Conservation (phyloP, 1,140 invertebrate species). For the Drosophila mojavensis region DNA sequence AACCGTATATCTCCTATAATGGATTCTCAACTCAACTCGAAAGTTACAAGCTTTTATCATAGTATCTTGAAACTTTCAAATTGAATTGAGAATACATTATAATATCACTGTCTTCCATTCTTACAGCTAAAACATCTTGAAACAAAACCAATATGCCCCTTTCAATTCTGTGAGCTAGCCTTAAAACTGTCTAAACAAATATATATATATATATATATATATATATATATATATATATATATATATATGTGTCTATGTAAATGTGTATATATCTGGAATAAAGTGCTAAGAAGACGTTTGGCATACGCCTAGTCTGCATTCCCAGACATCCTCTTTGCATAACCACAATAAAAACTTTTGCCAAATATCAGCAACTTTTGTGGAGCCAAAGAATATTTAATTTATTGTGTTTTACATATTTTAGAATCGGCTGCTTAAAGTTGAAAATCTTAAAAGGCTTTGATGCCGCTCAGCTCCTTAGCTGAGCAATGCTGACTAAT, state of each 20-base stretch:
- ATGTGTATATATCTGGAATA: background rate
- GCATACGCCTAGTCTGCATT: constrained; percentile 51
- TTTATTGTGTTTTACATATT: constrained; percentile 8
- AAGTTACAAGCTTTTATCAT: no score
- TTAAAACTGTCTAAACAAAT: constrained; percentile 6
- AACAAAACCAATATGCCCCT: no score
- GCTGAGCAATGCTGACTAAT: no score
- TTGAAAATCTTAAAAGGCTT: background rate
- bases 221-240: background rate
- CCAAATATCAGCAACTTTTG: constrained; percentile 27
- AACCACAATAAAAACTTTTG: constrained; percentile 50
- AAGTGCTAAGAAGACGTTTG: constrained; percentile 7
- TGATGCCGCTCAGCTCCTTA: background rate
- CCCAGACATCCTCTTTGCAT: constrained; percentile 41
- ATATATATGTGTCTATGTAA: no score
- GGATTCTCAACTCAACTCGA: no score
- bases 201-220: background rate
- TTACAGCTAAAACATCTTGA: no score
- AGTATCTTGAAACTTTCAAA: no score
- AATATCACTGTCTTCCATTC: no score
- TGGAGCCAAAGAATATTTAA: constrained; percentile 16
- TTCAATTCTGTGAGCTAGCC: background rate
- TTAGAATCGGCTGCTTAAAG: background rate
- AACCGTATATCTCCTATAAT: no score
- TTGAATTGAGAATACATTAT: no score